Conservation (phyloP, 2,113 vertebrate genomes). For the Toxotes jaculatrix region DNA sequence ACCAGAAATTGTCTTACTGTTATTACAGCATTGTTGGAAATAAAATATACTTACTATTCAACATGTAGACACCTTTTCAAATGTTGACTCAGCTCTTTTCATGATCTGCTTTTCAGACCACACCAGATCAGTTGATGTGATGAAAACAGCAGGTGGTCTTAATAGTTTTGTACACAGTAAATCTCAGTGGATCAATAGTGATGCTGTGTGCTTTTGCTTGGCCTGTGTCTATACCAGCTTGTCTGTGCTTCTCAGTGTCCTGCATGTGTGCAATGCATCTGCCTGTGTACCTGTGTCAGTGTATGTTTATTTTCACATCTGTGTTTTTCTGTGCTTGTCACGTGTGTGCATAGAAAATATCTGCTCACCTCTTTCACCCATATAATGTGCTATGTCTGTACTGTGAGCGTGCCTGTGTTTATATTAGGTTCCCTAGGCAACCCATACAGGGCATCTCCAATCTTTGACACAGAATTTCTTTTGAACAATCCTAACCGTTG, state of each 20-base stretch:
- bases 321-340: constrained; percentile 10
- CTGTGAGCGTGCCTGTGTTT: constrained; percentile 26
- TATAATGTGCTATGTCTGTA: neutral
- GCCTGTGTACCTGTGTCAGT: constrained; percentile 43
- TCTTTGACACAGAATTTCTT: constrained; percentile 46
- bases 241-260: constrained; percentile 36
- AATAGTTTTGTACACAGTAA: constrained; percentile 17
- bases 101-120: neutral
- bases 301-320: constrained; percentile 43
- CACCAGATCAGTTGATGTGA: neutral
- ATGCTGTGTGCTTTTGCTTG: constrained; percentile 12
- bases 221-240: constrained; percentile 21
- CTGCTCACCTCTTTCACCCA: neutral
- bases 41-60: neutral
- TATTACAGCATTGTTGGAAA: neutral
- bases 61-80: neutral
- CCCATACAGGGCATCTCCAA: constrained; percentile 37
- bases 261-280: constrained; percentile 40
- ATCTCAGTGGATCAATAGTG: neutral
- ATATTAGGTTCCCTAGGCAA: constrained; percentile 23
- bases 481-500: constrained; percentile 39
- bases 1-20: neutral
- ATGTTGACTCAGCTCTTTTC: neutral
- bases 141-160: neutral
- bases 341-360: constrained; percentile 8